Conservation (phyloP, 2,797 vertebrate genomes). For the Poecilia velifera region DNA sequence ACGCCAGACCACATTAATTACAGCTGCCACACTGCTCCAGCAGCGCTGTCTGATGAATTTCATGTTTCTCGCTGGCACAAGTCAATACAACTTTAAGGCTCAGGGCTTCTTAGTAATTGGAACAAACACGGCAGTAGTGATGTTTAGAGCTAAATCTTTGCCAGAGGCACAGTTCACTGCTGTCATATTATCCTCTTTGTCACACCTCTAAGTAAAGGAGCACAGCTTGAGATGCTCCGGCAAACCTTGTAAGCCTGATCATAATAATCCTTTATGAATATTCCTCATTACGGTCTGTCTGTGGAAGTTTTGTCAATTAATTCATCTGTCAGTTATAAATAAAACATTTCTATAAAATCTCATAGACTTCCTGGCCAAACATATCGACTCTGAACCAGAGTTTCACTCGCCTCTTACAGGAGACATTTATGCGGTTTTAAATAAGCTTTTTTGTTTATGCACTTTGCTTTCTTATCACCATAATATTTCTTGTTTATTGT, state of each 20-base stretch:
- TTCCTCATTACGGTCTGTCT: slow-evolving; percentile 41
- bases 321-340: slow-evolving; percentile 26
- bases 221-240: slow-evolving; percentile 35
- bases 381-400: neutral
- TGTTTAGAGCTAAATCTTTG: slow-evolving; percentile 72
- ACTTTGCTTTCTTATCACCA: slow-evolving; percentile 26
- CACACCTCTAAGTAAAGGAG: slow-evolving; percentile 61
- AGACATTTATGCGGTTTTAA: slow-evolving; percentile 33
- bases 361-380: neutral
- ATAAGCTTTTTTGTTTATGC: slow-evolving; percentile 12
- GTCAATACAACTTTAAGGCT: slow-evolving; percentile 89
- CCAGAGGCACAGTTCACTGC: slow-evolving; percentile 64
- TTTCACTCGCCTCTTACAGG: neutral
- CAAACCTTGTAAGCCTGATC: slow-evolving; percentile 59
- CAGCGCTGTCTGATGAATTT: slow-evolving; percentile 69
- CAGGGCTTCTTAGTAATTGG: slow-evolving; percentile 89
- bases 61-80: slow-evolving; percentile 70
- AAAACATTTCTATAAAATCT: neutral
- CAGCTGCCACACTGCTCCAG: slow-evolving; percentile 56
- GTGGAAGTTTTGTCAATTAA: slow-evolving; percentile 45
- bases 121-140: slow-evolving; percentile 83
- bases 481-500: slow-evolving; percentile 44
- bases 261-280: slow-evolving; percentile 62
- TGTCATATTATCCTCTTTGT: slow-evolving; percentile 68
- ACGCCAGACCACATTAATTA: slow-evolving; percentile 67